These are phyloP conservation scores for Enteromius afrohamiltoni DNA, from an alignment of 2,797 vertebrate genomes.

Conservation along the genomic window DNA sequence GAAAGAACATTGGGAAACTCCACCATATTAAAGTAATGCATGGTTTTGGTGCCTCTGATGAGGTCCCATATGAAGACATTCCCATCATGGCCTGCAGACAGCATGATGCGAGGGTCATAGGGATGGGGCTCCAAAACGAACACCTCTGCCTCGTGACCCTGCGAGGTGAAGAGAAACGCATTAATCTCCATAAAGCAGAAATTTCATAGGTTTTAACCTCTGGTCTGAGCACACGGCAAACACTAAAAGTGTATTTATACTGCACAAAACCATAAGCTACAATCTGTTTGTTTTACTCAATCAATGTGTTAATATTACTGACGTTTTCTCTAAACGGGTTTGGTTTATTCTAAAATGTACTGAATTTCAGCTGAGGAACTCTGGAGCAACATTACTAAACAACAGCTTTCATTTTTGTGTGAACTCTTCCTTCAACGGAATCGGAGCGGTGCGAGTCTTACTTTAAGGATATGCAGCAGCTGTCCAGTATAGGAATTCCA, in stretches of 20 bases:
- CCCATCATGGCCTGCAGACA: constrained; percentile 96
- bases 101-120: constrained; percentile 92
- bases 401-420: neutral
- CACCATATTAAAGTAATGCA: constrained; percentile 97
- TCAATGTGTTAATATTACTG: neutral
- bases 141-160: constrained; percentile 96
- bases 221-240: neutral
- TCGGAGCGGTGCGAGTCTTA: constrained; percentile 65
- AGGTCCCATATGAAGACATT: constrained; percentile 97
- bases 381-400: neutral
- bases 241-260: neutral
- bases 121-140: constrained; percentile 97
- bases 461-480: constrained; percentile 91
- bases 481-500: constrained; percentile 95
- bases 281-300: neutral
- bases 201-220: neutral
- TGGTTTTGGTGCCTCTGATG: constrained; percentile 85
- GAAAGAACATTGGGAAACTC: constrained; percentile 3
- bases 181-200: neutral
- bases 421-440: neutral
- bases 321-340: neutral
- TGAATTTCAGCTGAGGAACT: neutral
- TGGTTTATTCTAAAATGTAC: neutral
- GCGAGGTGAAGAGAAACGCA: constrained; percentile 29
- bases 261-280: neutral